These are phyloP conservation scores for Passer montanus DNA, from an alignment of 2,113 vertebrate species.

Conservation along the genomic window DNA sequence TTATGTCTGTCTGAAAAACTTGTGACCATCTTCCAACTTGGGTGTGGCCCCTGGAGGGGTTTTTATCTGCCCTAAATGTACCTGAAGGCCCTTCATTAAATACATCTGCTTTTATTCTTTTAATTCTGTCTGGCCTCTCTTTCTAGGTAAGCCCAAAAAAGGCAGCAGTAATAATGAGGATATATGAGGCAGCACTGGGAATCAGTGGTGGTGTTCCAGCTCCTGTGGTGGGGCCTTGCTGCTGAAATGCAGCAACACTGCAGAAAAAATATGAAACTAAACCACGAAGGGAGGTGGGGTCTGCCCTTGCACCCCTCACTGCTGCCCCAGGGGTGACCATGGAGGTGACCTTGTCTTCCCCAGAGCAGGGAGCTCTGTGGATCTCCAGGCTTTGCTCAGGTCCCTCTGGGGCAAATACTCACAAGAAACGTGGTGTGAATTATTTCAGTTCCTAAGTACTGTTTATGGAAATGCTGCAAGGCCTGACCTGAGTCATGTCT, in stretches of 20 bases:
- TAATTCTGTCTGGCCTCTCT: neutral
- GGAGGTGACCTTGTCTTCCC: neutral
- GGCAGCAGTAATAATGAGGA: neutral
- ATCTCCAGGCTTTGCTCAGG: neutral
- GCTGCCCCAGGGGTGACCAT: neutral
- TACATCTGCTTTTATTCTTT: neutral
- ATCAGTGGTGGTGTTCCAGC: neutral
- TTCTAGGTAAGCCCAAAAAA: neutral
- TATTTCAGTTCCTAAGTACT: neutral
- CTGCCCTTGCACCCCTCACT: neutral
- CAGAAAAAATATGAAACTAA: neutral
- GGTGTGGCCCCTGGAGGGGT: too few species aligned
- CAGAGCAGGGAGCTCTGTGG: fast-evolving
- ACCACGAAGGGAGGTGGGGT: neutral
- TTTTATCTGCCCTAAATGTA: neutral
- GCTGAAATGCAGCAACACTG: neutral
- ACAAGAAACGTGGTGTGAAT: neutral
- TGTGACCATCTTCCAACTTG: fast-evolving
- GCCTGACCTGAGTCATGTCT: neutral
- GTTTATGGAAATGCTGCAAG: neutral
- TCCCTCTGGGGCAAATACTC: neutral
- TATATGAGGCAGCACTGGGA: neutral
- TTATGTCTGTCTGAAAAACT: neutral
- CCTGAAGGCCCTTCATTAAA: neutral
- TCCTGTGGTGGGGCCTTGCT: neutral